Conservation (phyloP, 2,888 invertebrate genomes). For the Opisthograptis luteolata region DNA sequence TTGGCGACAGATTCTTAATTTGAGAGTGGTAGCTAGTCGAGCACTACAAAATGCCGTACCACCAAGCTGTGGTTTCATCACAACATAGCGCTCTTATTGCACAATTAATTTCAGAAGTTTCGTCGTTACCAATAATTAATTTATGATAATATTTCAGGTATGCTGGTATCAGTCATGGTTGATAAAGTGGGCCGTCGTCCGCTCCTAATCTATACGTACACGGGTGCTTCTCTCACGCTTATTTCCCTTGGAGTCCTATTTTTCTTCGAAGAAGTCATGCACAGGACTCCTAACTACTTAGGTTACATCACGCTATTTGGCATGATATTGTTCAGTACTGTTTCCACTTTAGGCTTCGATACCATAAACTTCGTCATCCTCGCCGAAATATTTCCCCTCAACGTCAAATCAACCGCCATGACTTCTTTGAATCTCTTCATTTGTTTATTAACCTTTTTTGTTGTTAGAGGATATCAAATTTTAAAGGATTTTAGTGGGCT, state of each 20-base stretch:
- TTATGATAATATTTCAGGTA: slow-evolving; percentile 57
- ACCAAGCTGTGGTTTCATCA: too few relatives aligned
- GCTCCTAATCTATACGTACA: slow-evolving; percentile 65
- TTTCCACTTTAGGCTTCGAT: slow-evolving; percentile 70
- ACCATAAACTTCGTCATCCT: slow-evolving; percentile 76
- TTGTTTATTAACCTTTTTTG: slow-evolving; percentile 66
- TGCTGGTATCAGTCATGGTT: slow-evolving; percentile 57
- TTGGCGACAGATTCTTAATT: too few relatives aligned
- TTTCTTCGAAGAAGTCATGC: slow-evolving; percentile 53
- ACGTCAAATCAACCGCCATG: slow-evolving; percentile 81
- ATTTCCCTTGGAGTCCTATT: slow-evolving; percentile 62
- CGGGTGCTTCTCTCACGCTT: slow-evolving; percentile 55
- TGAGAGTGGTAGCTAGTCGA: too few relatives aligned
- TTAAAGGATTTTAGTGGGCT: slow-evolving; percentile 72
- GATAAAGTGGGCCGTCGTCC: slow-evolving; percentile 72
- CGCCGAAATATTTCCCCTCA: slow-evolving; percentile 83
- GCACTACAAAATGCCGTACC: too few relatives aligned
- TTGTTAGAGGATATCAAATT: slow-evolving; percentile 76
- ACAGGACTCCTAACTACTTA: slow-evolving; percentile 46
- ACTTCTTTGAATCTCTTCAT: slow-evolving; percentile 73
- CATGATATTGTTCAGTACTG: slow-evolving; percentile 54
- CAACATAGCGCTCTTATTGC: too few relatives aligned
- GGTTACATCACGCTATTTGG: slow-evolving; percentile 69
- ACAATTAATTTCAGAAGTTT: too few relatives aligned
- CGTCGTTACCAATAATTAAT: too few relatives aligned